Evolutionary conservation across 1,140 invertebrate genomes (phyloP).

Genomic region (Drosophila repletoides): DNA sequence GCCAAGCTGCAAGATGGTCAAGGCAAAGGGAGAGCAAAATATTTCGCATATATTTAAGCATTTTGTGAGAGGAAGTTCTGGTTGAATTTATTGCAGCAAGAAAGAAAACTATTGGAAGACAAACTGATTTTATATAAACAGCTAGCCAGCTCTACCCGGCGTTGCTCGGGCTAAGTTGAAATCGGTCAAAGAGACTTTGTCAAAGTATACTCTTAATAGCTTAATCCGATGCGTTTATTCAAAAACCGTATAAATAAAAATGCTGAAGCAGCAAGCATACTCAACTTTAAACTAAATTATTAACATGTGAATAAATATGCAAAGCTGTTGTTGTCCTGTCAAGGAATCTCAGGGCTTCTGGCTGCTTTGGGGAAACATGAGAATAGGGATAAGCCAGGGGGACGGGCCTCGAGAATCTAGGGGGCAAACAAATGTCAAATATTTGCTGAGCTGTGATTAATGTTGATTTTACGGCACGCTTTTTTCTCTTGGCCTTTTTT

Average conservation of each 20-base stretch:
- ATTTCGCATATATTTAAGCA: too few relatives aligned
- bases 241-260: conserved; percentile 22
- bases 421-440: conserved; percentile 72
- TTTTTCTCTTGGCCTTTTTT: too few relatives aligned
- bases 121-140: too few relatives aligned
- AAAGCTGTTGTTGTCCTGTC: conserved; percentile 19
- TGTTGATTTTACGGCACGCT: conserved; percentile 67
- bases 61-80: too few relatives aligned
- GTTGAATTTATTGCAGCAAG: too few relatives aligned
- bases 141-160: too few relatives aligned
- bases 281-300: conserved; percentile 53
- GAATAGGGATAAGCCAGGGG: conserved; percentile 21
- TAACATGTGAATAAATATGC: conserved; percentile 62
- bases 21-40: too few relatives aligned
- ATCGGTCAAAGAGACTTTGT: not conserved
- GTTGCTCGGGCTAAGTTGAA: not conserved
- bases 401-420: conserved; percentile 11
- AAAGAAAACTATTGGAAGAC: too few relatives aligned
- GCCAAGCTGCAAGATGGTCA: conserved; percentile 9
- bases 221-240: not conserved
- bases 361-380: conserved; percentile 7
- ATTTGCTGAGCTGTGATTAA: conserved; percentile 80
- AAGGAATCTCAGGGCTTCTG: not conserved
- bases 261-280: conserved; percentile 14
- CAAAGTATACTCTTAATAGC: too few relatives aligned